These are phyloP conservation scores for Myiozetetes cayanensis DNA, from an alignment of 2,113 vertebrate genomes.

Conservation along the genomic window DNA sequence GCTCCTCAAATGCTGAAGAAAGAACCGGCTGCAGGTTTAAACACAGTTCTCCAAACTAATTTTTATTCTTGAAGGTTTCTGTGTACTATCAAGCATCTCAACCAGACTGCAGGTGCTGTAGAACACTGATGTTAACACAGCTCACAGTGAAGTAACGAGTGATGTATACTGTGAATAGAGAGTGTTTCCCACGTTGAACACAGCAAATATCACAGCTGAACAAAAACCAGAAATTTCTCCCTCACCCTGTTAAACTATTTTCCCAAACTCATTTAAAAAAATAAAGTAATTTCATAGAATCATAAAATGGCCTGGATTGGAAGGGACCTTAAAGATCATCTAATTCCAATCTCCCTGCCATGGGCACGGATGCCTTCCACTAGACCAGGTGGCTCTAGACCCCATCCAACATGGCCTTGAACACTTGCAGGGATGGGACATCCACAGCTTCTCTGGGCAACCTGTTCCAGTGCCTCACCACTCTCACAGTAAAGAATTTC, in stretches of 20 bases:
- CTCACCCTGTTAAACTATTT: not conserved
- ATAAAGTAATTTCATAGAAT: not conserved
- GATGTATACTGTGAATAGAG: accelerated
- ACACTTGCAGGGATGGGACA: not conserved
- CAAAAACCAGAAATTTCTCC: not conserved
- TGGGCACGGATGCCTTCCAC: not conserved
- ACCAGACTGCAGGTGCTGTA: accelerated
- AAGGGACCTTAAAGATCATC: not conserved
- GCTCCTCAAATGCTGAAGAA: not conserved
- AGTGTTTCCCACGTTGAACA: not conserved
- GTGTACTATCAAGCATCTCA: not conserved
- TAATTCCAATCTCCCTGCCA: not conserved
- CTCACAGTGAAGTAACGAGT: not conserved
- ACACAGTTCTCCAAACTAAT: not conserved
- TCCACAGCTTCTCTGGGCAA: not conserved
- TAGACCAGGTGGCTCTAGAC: not conserved
- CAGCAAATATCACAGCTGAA: not conserved
- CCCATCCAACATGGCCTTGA: not conserved
- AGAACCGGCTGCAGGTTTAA: not conserved
- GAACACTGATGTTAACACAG: not conserved
- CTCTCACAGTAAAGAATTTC: not conserved
- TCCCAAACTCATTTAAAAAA: not conserved
- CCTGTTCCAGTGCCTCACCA: not conserved
- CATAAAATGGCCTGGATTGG: not conserved
- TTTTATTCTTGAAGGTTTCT: not conserved